Evolutionary conservation across 2,113 vertebrate genomes (phyloP).

Genomic region (Excalfactoria chinensis): DNA sequence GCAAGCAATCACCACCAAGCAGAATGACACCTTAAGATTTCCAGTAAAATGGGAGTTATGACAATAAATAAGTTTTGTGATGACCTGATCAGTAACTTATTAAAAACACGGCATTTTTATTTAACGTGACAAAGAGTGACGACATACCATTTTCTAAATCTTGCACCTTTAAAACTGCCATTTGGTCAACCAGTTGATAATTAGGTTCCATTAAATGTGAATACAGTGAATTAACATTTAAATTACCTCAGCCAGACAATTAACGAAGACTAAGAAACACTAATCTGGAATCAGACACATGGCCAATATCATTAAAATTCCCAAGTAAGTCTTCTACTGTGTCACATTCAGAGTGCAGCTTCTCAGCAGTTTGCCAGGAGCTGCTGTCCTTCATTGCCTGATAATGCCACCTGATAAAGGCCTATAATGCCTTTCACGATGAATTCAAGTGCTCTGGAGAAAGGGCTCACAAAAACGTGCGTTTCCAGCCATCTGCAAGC

Average conservation of each 20-base stretch:
- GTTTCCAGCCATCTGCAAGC: neutral
- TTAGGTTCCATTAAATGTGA: conserved; percentile 55
- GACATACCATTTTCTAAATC: conserved; percentile 7
- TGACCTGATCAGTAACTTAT: conserved; percentile 44
- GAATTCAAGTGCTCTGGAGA: conserved; percentile 54
- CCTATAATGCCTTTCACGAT: neutral
- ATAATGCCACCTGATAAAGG: neutral
- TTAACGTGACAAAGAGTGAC: conserved; percentile 56
- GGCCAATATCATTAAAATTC: conserved; percentile 45
- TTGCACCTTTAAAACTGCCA: conserved; percentile 39
- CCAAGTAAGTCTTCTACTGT: conserved; percentile 18
- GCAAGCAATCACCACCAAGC: neutral
- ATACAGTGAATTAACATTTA: conserved; percentile 67
- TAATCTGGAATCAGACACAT: conserved; percentile 27
- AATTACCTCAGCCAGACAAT: conserved; percentile 61
- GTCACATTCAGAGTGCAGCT: conserved; percentile 13
- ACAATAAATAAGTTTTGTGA: conserved; percentile 33
- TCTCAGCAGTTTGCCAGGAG: conserved; percentile 20
- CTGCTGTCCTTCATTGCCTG: conserved; percentile 41
- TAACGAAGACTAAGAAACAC: conserved; percentile 49
- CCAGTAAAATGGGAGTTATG: neutral
- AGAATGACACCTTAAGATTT: neutral
- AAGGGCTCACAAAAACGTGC: conserved; percentile 27
- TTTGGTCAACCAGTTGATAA: conserved; percentile 54
- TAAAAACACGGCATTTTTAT: conserved; percentile 73